Percentiles rank a stretch among this genome's conserved stretches.
Conservation (phyloP, 92 coral and sea anemone species). For the Chrysogorgia sp. region DNA sequence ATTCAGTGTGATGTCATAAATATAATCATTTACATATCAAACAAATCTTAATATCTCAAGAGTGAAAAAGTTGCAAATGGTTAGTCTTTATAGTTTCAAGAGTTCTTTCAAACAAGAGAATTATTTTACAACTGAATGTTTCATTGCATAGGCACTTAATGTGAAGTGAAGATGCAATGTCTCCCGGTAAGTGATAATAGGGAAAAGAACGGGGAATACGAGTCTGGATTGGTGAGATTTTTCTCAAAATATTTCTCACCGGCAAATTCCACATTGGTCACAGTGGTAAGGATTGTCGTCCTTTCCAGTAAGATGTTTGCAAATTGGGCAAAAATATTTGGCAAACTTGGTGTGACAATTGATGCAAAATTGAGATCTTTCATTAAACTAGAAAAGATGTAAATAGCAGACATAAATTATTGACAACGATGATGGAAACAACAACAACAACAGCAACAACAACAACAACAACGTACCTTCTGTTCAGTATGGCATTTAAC, state of each 20-base stretch:
- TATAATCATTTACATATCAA: too few species aligned
- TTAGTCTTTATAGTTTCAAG: too few species aligned
- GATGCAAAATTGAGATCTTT: conserved; percentile 57
- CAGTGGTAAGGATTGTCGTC: conserved; percentile 88
- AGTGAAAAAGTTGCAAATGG: too few species aligned
- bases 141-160: too few species aligned
- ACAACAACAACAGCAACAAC: background rate
- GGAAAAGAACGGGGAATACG: too few species aligned
- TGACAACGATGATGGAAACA: background rate
- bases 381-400: conserved; percentile 45
- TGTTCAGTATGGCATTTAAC: conserved; percentile 69
- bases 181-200: too few species aligned
- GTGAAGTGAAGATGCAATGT: background rate
- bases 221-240: background rate
- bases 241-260: conserved; percentile 14
- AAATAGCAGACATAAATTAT: background rate
- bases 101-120: too few species aligned
- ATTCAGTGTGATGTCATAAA: too few species aligned
- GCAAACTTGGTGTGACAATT: conserved; percentile 67
- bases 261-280: conserved; percentile 76
- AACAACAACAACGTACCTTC: conserved; percentile 41
- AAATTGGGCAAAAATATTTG: conserved; percentile 74
- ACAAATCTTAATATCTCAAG: too few species aligned
- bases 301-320: conserved; percentile 79
- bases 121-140: too few species aligned